phyloP scores from a whole-genome alignment of 2,888 invertebrate genomes.

The Meganola albula region DNA sequence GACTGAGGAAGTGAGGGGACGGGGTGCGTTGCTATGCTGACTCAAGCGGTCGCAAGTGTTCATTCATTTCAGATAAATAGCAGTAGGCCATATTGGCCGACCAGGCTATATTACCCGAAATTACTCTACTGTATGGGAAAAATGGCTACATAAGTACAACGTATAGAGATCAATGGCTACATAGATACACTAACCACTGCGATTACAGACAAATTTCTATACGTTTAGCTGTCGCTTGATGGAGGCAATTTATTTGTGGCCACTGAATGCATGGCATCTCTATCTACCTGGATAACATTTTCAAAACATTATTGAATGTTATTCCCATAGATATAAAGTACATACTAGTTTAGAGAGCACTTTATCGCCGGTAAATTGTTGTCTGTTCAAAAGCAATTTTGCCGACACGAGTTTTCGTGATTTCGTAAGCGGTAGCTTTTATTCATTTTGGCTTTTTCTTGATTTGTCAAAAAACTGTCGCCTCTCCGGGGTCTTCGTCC shows the following conservation, averaged over 20 bases:
- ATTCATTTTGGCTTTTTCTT: conserved; percentile 47
- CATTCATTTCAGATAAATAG: too few species aligned
- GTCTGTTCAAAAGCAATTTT: conserved; percentile 42
- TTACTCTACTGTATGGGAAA: conserved; percentile 36
- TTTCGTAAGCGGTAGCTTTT: conserved; percentile 52
- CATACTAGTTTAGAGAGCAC: conserved; percentile 15
- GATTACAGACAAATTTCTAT: conserved; percentile 48
- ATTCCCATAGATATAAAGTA: conserved; percentile 16
- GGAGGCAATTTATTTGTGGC: conserved; percentile 48
- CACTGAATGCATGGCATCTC: conserved; percentile 22
- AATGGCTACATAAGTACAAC: too few species aligned
- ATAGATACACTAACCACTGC: conserved; percentile 39
- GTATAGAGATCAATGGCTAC: too few species aligned
- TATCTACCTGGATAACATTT: background rate
- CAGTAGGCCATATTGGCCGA: too few species aligned
- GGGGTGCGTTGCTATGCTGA: too few species aligned
- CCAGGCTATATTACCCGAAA: too few species aligned
- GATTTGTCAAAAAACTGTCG: conserved; percentile 52
- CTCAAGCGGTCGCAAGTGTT: too few species aligned
- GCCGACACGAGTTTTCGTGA: conserved; percentile 65
- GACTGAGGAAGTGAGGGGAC: too few species aligned
- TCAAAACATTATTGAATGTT: conserved; percentile 15
- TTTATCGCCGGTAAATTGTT: conserved; percentile 11
- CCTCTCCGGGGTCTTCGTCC: conserved; percentile 47
- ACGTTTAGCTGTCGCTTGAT: conserved; percentile 47